phyloP scores from a whole-genome alignment of 2,888 invertebrate species.

The Matsumyia berberina region DNA sequence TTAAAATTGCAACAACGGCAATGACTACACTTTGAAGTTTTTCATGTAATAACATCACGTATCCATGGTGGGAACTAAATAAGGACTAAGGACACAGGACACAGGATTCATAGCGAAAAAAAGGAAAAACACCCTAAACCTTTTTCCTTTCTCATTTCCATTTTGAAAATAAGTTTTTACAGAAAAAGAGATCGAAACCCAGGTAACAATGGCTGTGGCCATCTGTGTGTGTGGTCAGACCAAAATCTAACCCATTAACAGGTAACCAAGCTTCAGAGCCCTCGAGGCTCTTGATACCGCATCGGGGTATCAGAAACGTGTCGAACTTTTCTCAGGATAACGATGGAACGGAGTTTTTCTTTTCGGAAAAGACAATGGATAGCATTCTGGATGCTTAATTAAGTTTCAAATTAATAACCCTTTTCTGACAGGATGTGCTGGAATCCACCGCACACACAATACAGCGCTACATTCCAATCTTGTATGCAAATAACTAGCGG shows the following conservation, averaged over 20 bases:
- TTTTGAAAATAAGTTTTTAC: slow-evolving; percentile 1
- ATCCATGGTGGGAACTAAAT: slow-evolving; percentile 21
- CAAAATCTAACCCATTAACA: slow-evolving; percentile 34
- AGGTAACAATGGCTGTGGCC: slow-evolving; percentile 11
- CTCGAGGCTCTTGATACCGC: neutral
- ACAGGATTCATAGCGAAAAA: neutral
- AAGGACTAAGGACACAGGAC: slow-evolving; percentile 5
- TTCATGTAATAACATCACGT: slow-evolving; percentile 43
- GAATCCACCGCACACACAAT: slow-evolving; percentile 21
- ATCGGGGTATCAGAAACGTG: slow-evolving; percentile 30
- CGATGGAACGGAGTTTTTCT: slow-evolving; percentile 37
- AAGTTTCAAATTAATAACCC: slow-evolving; percentile 73
- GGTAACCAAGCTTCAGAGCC: neutral
- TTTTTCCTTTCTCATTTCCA: slow-evolving; percentile 3
- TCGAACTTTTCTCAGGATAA: slow-evolving; percentile 59
- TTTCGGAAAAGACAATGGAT: slow-evolving; percentile 45
- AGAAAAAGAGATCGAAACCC: slow-evolving; percentile 15
- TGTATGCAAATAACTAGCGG: slow-evolving; percentile 68
- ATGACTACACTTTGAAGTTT: slow-evolving; percentile 34
- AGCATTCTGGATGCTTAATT: slow-evolving; percentile 72
- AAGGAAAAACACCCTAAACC: slow-evolving; percentile 4
- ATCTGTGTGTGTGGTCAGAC: slow-evolving; percentile 32
- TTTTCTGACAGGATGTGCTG: slow-evolving; percentile 17
- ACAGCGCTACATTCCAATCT: slow-evolving; percentile 55
- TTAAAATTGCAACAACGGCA: slow-evolving; percentile 40